Base-by-base conservation (phyloP, 2,888 invertebrate species). In the Hyles lineata region DNA sequence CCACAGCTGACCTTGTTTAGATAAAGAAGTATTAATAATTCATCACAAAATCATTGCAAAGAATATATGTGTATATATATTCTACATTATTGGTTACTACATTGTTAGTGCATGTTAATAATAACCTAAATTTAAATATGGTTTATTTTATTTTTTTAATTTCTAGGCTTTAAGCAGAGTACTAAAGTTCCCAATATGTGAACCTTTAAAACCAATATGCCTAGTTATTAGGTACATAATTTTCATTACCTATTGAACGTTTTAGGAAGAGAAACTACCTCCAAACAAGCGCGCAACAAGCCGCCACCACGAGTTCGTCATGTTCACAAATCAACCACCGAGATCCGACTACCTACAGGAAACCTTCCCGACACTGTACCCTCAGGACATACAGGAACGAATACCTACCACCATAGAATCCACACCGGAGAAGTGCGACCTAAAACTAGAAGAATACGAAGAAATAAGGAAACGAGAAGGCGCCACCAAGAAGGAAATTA, bases 181-280 rank as follows among this genome's bases (percentile, higher is more conserved):
- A 11, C 1, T 11, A 43, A 11, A 43, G 11, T 43, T 43, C 11
- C 9, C 1, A 11, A 43, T 9, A 43, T 11, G 11, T 1, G 9
- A 11, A 43, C 43, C 43, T 2, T 9, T 11, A 43, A 43, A 43
- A 43, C 43, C 11, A 11, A 0, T 11, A 11, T 43, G 1, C 11
- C 15, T 43, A 15, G 11, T 15, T 3, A 43, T 43, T 11, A 15
- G 11, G 15, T 15, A 15, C 15, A 15, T 43, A 15, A 52, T 32
- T n/a, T 62, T 50, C 23, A 50, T 11, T 7, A 17, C 35, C 35
- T 4, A 23, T 72, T 61, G 21, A 69, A 25, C 15, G 72, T 84
- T 86, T 4, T 80, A 92, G 92, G 92, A 92, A 63, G 84, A 86
- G 5, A 82, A 79, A 7, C 73, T 90, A 0, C 72, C 89, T 23